Evolutionary conservation across 2,797 vertebrate species (phyloP).

Genomic region (Danio aesculapii): DNA sequence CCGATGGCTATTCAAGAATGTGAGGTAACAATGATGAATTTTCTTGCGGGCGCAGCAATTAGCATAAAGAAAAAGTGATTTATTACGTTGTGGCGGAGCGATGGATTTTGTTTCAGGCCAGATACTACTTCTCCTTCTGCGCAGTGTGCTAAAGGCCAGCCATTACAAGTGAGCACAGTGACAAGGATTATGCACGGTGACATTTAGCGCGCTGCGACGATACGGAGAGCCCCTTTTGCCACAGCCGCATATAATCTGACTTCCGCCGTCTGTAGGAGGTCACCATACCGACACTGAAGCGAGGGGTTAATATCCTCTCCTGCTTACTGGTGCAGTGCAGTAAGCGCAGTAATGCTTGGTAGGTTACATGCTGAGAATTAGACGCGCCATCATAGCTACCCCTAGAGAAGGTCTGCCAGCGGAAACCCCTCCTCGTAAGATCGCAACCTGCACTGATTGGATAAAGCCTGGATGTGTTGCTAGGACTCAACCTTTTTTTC

Average conservation of each 20-base stretch:
- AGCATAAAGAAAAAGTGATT: constrained; percentile 53
- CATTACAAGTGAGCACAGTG: constrained; percentile 18
- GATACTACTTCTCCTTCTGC: neutral
- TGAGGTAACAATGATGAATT: constrained; percentile 54
- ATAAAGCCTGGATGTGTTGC: constrained; percentile 48
- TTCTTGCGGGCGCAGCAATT: constrained; percentile 47
- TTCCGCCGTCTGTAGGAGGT: constrained; percentile 20
- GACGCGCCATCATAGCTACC: constrained; percentile 19
- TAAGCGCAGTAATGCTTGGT: constrained; percentile 37
- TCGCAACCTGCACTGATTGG: constrained; percentile 37
- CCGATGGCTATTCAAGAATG: constrained; percentile 51
- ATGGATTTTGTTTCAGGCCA: constrained; percentile 41
- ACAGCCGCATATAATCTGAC: constrained; percentile 40
- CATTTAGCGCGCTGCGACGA: constrained; percentile 43
- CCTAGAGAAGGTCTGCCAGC: constrained; percentile 28
- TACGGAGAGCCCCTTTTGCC: constrained; percentile 38
- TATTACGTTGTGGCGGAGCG: constrained; percentile 43
- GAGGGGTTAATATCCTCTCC: constrained; percentile 45
- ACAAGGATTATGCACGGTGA: constrained; percentile 39
- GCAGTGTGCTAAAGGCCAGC: constrained; percentile 26
- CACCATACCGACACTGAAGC: constrained; percentile 32
- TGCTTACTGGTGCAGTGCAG: constrained; percentile 55
- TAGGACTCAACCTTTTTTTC: constrained; percentile 46
- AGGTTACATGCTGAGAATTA: constrained; percentile 41
- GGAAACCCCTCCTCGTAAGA: constrained; percentile 49